Evolutionary conservation across 2,888 invertebrate species (phyloP), one percentile per base, ranked within the genome.

Genomic region (Protodeltote pygarga): DNA sequence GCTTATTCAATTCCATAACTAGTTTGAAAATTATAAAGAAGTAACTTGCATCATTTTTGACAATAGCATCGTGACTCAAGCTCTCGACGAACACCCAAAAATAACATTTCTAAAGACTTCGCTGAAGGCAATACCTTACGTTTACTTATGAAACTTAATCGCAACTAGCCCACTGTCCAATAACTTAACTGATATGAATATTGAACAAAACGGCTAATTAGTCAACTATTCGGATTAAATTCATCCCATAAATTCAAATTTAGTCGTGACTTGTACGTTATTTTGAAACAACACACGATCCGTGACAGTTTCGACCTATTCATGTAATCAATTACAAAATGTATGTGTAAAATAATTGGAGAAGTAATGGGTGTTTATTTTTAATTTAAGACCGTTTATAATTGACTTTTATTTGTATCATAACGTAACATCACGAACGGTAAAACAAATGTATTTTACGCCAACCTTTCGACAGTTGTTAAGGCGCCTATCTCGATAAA

Each of bases 1-100:
- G 29, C 53, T 62, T 68, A 73, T 76, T 76, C 65, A 70, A 68
- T 64, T 65, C 72, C 78, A 67, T 76, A 79, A 77, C 77, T 69
- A 77, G 76, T 71, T 64, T 57, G 53, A 73, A 77, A 75, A 65
- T 68, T 64, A 61, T 49, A 58, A 38, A 46, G 52, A 51, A 32
- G 51, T 64, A 50, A 54, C 45, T 65, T 74, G 71, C 71, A 70
- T 72, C 62, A 72, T 52, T 68, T 71, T 73, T 74, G 58, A 79
- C 72, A 74, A 68, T 67, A 58, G 53, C 24, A 17, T 58, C 62
- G 63, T 66, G 65, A 57, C 70, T 44, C 27, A 31, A 49, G 21
- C 37, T 31, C 52, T 53, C 46, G 33, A 38, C 24, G 28, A 17
- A 48, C 42, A 28, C 25, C 53, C 51, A 50, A 53, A 57, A 65